Percentiles rank a stretch among this genome's conserved stretches.
These are phyloP conservation scores for Ascaphus truei DNA, from an alignment of 2,113 vertebrate genomes.

Conservation along the genomic window DNA sequence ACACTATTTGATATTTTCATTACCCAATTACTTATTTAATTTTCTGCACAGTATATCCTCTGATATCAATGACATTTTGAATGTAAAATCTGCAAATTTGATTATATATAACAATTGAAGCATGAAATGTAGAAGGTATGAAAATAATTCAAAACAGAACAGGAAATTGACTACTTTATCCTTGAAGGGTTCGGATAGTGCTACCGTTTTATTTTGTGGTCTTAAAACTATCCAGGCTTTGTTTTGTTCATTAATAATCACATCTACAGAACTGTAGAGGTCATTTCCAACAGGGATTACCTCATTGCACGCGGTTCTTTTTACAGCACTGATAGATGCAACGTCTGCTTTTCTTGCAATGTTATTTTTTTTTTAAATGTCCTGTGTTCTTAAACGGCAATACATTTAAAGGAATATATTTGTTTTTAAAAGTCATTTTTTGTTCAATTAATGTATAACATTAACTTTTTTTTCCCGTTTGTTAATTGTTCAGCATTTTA, in stretches of 20 bases:
- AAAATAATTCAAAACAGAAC: not conserved
- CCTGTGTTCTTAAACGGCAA: no score
- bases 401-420: no score
- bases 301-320: not conserved
- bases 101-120: no score
- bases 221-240: not conserved
- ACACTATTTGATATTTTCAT: no score
- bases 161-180: not conserved
- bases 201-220: not conserved
- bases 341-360: not conserved
- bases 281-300: not conserved
- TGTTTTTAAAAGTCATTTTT: no score
- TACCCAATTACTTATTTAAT: not conserved
- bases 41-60: not conserved
- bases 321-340: no score
- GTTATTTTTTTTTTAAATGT: no score
- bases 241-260: not conserved
- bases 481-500: no score
- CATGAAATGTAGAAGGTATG: not conserved
- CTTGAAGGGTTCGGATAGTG: not conserved
- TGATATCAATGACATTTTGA: not conserved
- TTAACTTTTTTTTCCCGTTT: no score
- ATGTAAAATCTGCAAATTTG: not conserved
- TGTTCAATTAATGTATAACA: no score
- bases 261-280: not conserved